Percentiles rank a stretch among this genome's conserved stretches.
Evolutionary conservation across 2,888 invertebrate genomes (phyloP).

Genomic region (Neoascia interrupta): DNA sequence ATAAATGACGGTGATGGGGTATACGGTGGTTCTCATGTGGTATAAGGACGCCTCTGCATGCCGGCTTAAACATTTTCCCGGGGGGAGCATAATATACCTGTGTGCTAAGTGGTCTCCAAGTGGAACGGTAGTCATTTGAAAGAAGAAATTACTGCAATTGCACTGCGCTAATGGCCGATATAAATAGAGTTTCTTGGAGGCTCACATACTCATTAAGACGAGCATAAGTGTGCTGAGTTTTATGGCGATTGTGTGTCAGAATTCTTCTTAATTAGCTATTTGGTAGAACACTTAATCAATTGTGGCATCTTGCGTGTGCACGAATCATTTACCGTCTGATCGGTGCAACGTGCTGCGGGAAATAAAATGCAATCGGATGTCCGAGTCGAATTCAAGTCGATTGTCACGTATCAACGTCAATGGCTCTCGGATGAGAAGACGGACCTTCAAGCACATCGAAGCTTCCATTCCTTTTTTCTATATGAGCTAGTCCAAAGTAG

Average conservation of each 20-base stretch:
- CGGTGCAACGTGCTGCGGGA: background rate
- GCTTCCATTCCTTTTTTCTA: too few species aligned
- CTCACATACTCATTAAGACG: background rate
- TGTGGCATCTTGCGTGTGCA: slow-evolving; percentile 25
- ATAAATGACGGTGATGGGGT: background rate
- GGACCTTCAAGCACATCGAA: too few species aligned
- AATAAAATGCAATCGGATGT: slow-evolving; percentile 13
- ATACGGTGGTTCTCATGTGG: slow-evolving; percentile 9
- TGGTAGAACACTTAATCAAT: slow-evolving; percentile 37
- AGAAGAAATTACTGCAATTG: slow-evolving; percentile 52
- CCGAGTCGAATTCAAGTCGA: too few species aligned
- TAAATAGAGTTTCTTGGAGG: slow-evolving; percentile 33
- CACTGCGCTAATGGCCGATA: slow-evolving; percentile 52
- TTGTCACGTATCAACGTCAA: too few species aligned
- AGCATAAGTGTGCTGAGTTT: slow-evolving; percentile 2
- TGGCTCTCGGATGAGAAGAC: too few species aligned
- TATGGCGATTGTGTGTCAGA: slow-evolving; percentile 4
- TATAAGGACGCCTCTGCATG: slow-evolving; percentile 1
- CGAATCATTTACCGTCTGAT: slow-evolving; percentile 13
- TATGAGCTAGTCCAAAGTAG: too few species aligned
- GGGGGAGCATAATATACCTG: slow-evolving; percentile 13
- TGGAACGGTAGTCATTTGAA: slow-evolving; percentile 45
- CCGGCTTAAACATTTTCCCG: slow-evolving; percentile 1
- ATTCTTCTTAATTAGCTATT: slow-evolving; percentile 25
- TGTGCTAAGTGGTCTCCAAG: slow-evolving; percentile 33